phyloP scores from a whole-genome alignment of 2,113 vertebrate species.

The Catharus fuscescens region DNA sequence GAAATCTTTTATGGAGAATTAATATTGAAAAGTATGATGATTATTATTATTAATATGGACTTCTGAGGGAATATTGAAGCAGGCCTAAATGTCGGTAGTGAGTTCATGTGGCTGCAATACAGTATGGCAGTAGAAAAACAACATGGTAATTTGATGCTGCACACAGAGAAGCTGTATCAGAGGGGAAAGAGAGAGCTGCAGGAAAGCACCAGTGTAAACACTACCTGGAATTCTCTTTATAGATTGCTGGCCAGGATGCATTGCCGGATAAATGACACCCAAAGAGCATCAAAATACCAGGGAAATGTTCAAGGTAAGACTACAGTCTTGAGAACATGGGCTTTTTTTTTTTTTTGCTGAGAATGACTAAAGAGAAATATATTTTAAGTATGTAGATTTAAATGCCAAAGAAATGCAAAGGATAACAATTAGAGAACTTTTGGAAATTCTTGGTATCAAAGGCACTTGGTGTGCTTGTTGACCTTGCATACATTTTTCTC shows the following conservation, averaged over 20 bases:
- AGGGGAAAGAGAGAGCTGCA: background rate
- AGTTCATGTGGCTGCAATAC: conserved; percentile 10
- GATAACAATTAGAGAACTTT: background rate
- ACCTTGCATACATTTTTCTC: background rate
- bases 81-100: background rate
- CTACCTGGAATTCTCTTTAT: conserved; percentile 35
- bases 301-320: background rate
- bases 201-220: background rate
- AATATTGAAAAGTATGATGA: background rate
- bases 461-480: background rate
- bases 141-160: conserved; percentile 29
- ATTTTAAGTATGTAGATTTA: background rate
- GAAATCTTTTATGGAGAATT: background rate
- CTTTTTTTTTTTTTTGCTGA: background rate
- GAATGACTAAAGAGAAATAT: background rate
- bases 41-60: background rate
- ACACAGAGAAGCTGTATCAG: background rate
- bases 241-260: background rate
- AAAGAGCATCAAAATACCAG: background rate
- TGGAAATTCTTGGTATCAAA: background rate
- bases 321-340: background rate
- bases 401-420: background rate
- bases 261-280: background rate
- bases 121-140: conserved; percentile 29
- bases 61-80: background rate